Base-by-base conservation (phyloP, 2,888 invertebrate genomes). In the Andrena flavipes region DNA sequence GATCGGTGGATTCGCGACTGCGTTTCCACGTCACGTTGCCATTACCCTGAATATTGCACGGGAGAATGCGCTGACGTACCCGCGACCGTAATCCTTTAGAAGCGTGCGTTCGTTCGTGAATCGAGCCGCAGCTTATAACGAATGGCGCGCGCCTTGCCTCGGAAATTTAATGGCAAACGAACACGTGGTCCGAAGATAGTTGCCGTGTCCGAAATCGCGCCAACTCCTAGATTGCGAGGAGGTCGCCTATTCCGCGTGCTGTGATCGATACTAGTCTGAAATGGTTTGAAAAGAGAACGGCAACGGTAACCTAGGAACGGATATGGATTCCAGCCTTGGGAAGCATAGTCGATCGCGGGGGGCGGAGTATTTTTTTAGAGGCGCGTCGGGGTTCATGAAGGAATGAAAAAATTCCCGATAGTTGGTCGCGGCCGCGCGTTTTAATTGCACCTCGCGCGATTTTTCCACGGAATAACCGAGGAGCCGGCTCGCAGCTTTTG, bases 1-100 rank as follows among this genome's bases (percentile, higher is more conserved):
- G 69, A 67, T 72, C 80, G 74, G 67, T 72, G 74, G 81, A 80
- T 76, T 60, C 76, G 29, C 73, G 49, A 5, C 49, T 62, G n/a
- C 63, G 67, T 80, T 78, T 62, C 75, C 26, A 64, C 83, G 70
- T 65, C 70, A 56, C 65, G 33, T 42, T 42, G 68, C 65, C 76
- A 80, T 85, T 83, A 87, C 71, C 82, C 70, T 84, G 84, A 87
- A 87, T 87, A 82, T 86, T 88, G 82, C 67, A 87, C 67, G 56
- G 54, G 73, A 64, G 72, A 71, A 84, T 80, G 65, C 23, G 10
- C 8, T 20, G 23, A 26, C 65, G 67, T 16, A 42, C 65, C 67
- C 65, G 48, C 62, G 63, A 56, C 59, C 71, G 72, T 86, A 86
- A 87, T 87, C 84, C 84, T 75, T 82, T 75, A 70, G 67, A 87